Evolutionary conservation across 1,140 invertebrate species (phyloP), one percentile per base, ranked within the genome.

Genomic region (Cyclargus thomasi): DNA sequence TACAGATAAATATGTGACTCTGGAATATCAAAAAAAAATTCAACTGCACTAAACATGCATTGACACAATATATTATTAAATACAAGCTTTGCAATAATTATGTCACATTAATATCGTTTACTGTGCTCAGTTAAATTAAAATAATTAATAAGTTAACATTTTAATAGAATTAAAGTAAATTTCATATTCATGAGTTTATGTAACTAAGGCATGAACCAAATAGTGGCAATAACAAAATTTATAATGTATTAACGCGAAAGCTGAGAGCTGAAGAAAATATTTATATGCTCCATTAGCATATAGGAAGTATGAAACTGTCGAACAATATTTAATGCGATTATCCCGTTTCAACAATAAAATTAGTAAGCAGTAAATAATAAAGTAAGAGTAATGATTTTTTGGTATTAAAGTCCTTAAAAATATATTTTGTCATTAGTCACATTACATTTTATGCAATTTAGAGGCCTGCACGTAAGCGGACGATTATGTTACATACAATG

Each of bases 141-240:
- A 29, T 29, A 57, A 65, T 63, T 65, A 55, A 65, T 63, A 53
- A 62, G 62, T 62, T 22, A n/a, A 62, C 62, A 69, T 62, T 21
- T 64, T 62, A 21, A 11, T 21, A 35, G 16, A 59, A 57, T 29
- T 67, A 47, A 20, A 55, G 35, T 63, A 39, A 36, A 53, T 55
- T 53, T 62, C 62, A 53, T 53, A 79, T 78, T 80, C 78, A 76
- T 79, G 74, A 20, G 55, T 59, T 29, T 72, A 70, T 79, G 78
- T 86, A 79, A 82, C 79, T 82, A 87, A 84, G 79, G 83, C 85
- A 87, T 87, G 84, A 76, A 65, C 21, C 5, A 20, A 59, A 59
- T 20, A 21, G 8, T 70, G 17, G 53, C 22, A 62, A 53, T 57
- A 64, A 63, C 53, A 22, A 39, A 53, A 53, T n/a, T 53, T 74